phyloP scores from a whole-genome alignment of 2,888 invertebrate genomes.

The Meandrusa payeni region DNA sequence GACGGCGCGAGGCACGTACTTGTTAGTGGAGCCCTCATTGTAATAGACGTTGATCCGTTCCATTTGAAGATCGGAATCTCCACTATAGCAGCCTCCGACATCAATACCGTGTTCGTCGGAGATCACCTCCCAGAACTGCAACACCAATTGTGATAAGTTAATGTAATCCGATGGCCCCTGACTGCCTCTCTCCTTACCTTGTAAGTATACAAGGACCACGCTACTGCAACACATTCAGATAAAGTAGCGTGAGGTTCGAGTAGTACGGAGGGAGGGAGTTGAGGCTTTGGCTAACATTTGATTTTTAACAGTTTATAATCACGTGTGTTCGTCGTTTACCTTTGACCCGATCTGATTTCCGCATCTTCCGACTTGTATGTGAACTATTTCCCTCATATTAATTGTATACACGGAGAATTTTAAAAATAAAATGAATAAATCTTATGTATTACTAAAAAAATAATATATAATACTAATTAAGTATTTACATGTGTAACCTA shows the following conservation, averaged over 20 bases:
- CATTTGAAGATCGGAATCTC: slow-evolving; percentile 85
- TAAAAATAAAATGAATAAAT: slow-evolving; percentile 37
- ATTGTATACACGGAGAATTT: slow-evolving; percentile 43
- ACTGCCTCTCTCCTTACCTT: too few species aligned
- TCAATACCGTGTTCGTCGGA: slow-evolving; percentile 89
- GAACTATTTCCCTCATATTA: slow-evolving; percentile 90
- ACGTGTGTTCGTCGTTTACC: too few species aligned
- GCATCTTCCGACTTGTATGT: slow-evolving; percentile 83
- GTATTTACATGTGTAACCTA: slow-evolving; percentile 43
- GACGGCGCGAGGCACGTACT: slow-evolving; percentile 62
- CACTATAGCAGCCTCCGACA: slow-evolving; percentile 76
- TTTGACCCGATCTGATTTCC: slow-evolving; percentile 88
- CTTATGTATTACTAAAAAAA: slow-evolving; percentile 33
- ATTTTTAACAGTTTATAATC: too few species aligned
- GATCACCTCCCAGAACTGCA: slow-evolving; percentile 91
- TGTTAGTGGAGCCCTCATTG: slow-evolving; percentile 80
- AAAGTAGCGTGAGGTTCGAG: too few species aligned
- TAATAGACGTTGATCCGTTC: slow-evolving; percentile 89
- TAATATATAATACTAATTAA: slow-evolving; percentile 35
- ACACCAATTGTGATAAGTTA: slow-evolving; percentile 4
- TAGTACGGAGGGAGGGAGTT: too few species aligned
- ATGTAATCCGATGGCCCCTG: too few species aligned
- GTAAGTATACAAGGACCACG: too few species aligned
- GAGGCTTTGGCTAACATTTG: too few species aligned
- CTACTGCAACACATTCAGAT: too few species aligned